A percentile compares a stretch with the other conserved stretches of the same genome.
Conservation (phyloP, 2,797 vertebrate species). For the Tangara arthus region DNA sequence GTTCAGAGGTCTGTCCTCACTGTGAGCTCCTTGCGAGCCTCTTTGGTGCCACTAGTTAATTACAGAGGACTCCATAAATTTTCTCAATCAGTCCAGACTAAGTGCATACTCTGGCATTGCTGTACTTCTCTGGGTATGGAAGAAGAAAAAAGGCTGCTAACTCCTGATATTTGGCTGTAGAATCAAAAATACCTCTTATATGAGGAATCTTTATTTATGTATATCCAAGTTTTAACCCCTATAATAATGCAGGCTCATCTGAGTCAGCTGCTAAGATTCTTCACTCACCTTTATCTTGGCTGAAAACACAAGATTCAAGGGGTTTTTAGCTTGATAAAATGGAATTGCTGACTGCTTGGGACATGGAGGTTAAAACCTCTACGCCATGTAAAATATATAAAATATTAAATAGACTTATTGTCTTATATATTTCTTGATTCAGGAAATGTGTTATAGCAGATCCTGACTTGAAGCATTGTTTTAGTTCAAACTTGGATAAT, state of each 20-base stretch:
- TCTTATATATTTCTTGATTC: background rate
- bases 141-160: background rate
- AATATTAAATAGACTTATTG: background rate
- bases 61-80: background rate
- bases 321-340: conserved; percentile 31
- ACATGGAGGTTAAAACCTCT: conserved; percentile 20
- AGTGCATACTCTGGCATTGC: background rate
- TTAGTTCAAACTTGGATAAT: background rate
- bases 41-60: background rate
- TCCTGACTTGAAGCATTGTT: background rate
- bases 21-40: background rate
- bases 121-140: background rate
- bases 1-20: background rate
- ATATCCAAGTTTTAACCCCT: background rate
- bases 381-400: background rate
- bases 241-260: background rate
- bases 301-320: background rate
- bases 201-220: background rate
- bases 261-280: background rate
- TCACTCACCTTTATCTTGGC: background rate
- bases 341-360: conserved; percentile 15
- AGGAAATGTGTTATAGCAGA: background rate
- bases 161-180: background rate
- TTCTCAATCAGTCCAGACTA: background rate
- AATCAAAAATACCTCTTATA: background rate